phyloP scores from a whole-genome alignment of 2,888 invertebrate species.

The Anaspis maculata region DNA sequence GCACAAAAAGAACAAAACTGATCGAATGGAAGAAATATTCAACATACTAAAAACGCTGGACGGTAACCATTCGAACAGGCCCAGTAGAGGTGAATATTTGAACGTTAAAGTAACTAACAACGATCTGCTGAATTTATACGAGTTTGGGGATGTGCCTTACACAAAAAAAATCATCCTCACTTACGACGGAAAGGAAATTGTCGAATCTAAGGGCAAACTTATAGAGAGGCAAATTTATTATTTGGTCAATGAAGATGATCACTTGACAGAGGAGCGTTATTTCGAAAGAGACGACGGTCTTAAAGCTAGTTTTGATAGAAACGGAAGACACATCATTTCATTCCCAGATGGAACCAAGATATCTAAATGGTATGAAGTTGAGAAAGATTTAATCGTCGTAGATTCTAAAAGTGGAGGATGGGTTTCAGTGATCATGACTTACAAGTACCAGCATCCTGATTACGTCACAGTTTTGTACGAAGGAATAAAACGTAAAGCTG shows the following conservation, averaged over 20 bases:
- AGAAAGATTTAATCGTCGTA: constrained; percentile 17
- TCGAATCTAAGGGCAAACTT: constrained; percentile 16
- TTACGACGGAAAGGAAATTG: constrained; percentile 22
- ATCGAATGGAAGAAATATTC: constrained; percentile 4
- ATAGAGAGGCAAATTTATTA: constrained; percentile 20
- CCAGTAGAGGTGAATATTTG: neutral
- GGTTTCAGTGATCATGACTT: constrained; percentile 21
- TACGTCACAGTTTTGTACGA: constrained; percentile 22
- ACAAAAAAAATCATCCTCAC: constrained; percentile 18
- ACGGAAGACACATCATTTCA: constrained; percentile 17
- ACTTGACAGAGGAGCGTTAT: constrained; percentile 20
- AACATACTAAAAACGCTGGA: neutral
- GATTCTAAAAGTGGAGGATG: constrained; percentile 18
- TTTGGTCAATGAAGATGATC: constrained; percentile 20
- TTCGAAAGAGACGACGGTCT: constrained; percentile 28
- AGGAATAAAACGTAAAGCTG: constrained; percentile 1
- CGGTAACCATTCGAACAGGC: neutral
- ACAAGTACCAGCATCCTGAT: constrained; percentile 24
- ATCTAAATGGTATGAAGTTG: constrained; percentile 10
- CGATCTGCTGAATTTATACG: too few species aligned
- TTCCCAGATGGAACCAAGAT: constrained; percentile 27
- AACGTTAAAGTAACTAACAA: neutral
- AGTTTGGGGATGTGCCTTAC: too few species aligned
- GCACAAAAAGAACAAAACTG: neutral
- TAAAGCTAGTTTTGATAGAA: constrained; percentile 17